Conservation (phyloP, 2,113 vertebrate species). For the Amazona guildingii region DNA sequence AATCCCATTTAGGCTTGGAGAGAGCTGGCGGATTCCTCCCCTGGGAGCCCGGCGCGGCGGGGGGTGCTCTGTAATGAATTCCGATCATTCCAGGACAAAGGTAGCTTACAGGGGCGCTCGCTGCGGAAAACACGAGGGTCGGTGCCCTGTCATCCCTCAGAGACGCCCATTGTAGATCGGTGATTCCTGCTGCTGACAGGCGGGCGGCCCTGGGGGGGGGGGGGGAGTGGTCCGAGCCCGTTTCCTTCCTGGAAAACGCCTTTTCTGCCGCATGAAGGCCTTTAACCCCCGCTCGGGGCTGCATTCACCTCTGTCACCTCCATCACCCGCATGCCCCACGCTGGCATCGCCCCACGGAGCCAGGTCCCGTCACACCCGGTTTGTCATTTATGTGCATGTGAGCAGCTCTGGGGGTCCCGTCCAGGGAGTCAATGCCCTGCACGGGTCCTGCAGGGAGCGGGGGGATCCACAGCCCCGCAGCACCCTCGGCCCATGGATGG, state of each 20-base stretch:
- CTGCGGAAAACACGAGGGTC: constrained; percentile 44
- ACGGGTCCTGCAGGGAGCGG: background rate
- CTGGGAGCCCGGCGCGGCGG: background rate
- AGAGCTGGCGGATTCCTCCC: constrained; percentile 31
- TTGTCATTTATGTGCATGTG: accelerated
- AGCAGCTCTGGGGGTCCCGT: accelerated
- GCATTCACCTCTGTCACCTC: accelerated
- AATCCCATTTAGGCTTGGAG: constrained; percentile 21
- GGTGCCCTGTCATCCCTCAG: constrained; percentile 55
- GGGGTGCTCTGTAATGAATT: constrained; percentile 55
- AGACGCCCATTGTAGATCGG: constrained; percentile 28
- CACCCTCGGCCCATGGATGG: accelerated
- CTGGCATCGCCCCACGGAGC: accelerated
- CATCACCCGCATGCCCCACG: background rate
- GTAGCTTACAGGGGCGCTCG: constrained; percentile 27
- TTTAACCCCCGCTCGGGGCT: background rate
- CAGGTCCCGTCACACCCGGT: accelerated
- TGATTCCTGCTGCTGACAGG: constrained; percentile 44
- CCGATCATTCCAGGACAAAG: constrained; percentile 53
- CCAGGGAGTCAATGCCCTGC: accelerated
- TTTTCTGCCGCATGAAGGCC: background rate
- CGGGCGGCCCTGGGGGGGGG: background rate
- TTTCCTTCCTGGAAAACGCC: background rate
- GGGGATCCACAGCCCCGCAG: background rate
- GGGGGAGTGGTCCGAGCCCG: background rate